phyloP scores from a whole-genome alignment of 2,797 vertebrate species.

The Pangasius mekongensis region DNA sequence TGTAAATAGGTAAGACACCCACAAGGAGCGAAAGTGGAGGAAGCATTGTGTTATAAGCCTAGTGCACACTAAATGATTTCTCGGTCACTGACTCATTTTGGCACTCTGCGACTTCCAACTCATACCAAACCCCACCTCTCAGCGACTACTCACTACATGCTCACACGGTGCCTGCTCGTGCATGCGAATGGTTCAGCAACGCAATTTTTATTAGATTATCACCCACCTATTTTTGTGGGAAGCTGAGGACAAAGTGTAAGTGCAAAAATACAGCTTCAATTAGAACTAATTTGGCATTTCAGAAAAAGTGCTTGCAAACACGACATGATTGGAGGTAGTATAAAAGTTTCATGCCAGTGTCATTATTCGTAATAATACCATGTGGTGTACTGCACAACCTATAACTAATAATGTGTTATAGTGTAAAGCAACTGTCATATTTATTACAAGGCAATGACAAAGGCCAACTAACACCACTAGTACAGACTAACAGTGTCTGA shows the following conservation, averaged over 20 bases:
- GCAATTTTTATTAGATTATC: background rate
- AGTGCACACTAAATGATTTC: background rate
- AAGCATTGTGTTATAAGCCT: conserved; percentile 62
- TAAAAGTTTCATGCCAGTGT: background rate
- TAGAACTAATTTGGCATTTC: background rate
- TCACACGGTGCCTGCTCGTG: background rate
- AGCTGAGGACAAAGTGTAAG: background rate
- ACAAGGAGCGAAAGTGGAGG: conserved; percentile 70
- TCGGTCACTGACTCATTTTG: background rate
- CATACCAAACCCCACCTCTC: background rate
- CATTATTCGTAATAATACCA: background rate
- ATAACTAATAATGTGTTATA: background rate
- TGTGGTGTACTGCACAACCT: background rate
- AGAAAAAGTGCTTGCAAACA: background rate
- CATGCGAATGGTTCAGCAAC: background rate
- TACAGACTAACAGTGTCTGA: background rate
- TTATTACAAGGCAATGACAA: background rate
- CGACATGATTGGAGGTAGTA: background rate
- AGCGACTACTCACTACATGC: background rate
- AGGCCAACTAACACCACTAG: background rate
- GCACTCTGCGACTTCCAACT: background rate
- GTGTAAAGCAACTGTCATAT: background rate
- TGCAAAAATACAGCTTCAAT: background rate
- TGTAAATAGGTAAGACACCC: conserved; percentile 16
- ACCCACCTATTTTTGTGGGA: background rate